Base-by-base conservation (phyloP, 53 echinoderm and acorn worm species). In the Temnopleurus reevesii region DNA sequence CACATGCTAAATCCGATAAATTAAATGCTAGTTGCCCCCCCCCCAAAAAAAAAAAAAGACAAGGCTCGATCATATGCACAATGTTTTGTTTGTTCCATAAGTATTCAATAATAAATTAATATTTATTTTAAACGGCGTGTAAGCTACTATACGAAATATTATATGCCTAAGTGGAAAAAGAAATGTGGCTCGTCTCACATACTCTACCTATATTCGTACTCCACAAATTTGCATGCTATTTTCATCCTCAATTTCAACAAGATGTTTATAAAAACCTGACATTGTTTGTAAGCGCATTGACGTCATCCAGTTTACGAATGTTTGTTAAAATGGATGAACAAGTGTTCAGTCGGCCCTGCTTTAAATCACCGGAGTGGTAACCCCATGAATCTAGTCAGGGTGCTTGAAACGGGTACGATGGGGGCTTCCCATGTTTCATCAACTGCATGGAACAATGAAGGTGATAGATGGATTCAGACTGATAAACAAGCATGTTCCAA, bases 251-350 rank as follows among this genome's bases (percentile, higher is more conserved):
- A 17, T 31, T 63, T 31, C 13, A 12, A 33, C 33, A 34, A 63
- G 6, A 58, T 26, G 27, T 63, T 31, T 6, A 63, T 63, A 63
- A 31, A 63, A 33, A n/a, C 17, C 63, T 63, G 63, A 63, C 63
- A 63, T 63, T 63, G 63, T 63, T 63, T 63, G 63, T 17, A 34
- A 63, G 63, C 18, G 33, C 30, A 63, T 63, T 63, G 63, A 63
- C 63, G 63, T 63, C 63, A 63, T 63, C 13, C 12, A 34, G 18
- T 63, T 2, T 63, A 33, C 34, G 63, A 63, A 31, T 63, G 63
- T 63, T 58, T 63, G 33, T 4, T 31, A 0, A 12, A 28, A 17
- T 15, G 18, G 34, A 12, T 31, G 34, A 33, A 61, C 31, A 9
- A 63, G 34, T 63, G 33, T 33, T 63, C 13, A 31, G 17, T 63